Evolutionary conservation across 2,113 vertebrate genomes (phyloP), one percentile per base, ranked within the genome.

Genomic region (Pandion haliaetus): DNA sequence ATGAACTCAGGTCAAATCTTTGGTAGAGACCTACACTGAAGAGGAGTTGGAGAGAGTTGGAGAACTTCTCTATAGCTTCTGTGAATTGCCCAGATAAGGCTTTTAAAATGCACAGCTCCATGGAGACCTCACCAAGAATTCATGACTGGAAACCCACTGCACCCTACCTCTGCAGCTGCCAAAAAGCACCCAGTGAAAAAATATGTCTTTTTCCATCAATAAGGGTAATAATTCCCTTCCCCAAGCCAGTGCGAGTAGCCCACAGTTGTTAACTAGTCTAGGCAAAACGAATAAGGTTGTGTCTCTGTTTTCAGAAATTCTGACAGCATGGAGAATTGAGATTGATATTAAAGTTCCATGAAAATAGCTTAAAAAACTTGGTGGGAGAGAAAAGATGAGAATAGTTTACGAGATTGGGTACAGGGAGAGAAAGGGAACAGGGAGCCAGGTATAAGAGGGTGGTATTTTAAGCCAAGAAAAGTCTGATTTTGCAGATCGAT

Each of bases 281-380:
- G 67, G 69, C n/a, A 81, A 95, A 91, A 83, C 29, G 91, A 88
- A 28, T n/a, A 86, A 90, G 59, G 26, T 67, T 92, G 67, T 73
- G 24, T 63, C 38, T 86, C 54, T 62, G 34, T 67, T 91, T 91
- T 88, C 90, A 93, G 92, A 86, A 95, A 83, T 86, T 52, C 80
- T 74, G 90, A 86, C 76, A 93, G 88, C 67, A 95, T n/a, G 40
- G 69, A 93, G 65, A 95, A 95, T 74, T 81, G 69, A 93, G 69
- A 90, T 44, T 79, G 62, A 57, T 90, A 79, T 20, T 66, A 28
- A 91, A 91, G 57, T 84, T 76, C 54, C 45, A 89, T 0, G 0
- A 84, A 97, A 95, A 81, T 8, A 84, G 61, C n/a, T 44, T 83
- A 79, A 54, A 71, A 78, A 62, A 29, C 34, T 59, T 76, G 17